A percentile compares a stretch with the other conserved stretches of the same genome.
Evolutionary conservation across 2,888 invertebrate species (phyloP).

Genomic region (Unio delphinus): DNA sequence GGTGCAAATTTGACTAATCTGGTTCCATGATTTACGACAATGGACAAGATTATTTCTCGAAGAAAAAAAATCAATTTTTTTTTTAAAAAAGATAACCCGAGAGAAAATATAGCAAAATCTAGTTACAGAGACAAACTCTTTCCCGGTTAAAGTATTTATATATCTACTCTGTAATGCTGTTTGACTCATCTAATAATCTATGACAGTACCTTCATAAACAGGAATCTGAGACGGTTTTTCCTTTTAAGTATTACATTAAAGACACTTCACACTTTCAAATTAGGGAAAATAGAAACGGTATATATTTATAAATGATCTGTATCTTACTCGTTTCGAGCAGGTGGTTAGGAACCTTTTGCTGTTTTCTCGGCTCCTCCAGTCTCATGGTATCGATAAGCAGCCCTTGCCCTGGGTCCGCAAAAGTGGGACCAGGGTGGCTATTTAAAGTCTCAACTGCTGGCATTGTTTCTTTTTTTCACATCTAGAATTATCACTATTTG

Average conservation of each 20-base stretch:
- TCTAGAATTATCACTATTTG: background rate
- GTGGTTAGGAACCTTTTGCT: slow-evolving; percentile 57
- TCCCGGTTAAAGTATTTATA: too few species aligned
- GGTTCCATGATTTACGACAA: too few species aligned
- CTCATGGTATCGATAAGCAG: slow-evolving; percentile 61
- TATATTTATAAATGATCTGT: background rate
- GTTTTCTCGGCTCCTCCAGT: slow-evolving; percentile 61
- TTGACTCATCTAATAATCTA: too few species aligned
- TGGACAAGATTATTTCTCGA: too few species aligned
- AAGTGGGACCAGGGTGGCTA: slow-evolving; percentile 35
- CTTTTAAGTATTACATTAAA: background rate
- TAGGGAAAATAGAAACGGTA: background rate
- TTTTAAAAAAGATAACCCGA: too few species aligned
- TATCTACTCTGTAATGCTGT: too few species aligned
- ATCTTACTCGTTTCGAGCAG: slow-evolving; percentile 59
- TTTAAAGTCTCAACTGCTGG: slow-evolving; percentile 40
- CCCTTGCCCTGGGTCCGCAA: slow-evolving; percentile 25
- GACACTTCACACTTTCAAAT: background rate
- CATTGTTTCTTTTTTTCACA: slow-evolving; percentile 19
- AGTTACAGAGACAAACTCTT: too few species aligned
- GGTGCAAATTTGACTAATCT: too few species aligned
- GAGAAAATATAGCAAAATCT: too few species aligned
- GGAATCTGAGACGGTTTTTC: too few species aligned
- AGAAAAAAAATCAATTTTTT: too few species aligned
- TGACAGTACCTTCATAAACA: too few species aligned